Evolutionary conservation across 2,113 vertebrate genomes (phyloP), one percentile per base, ranked within the genome.

Genomic region (Salvelinus sp.): DNA sequence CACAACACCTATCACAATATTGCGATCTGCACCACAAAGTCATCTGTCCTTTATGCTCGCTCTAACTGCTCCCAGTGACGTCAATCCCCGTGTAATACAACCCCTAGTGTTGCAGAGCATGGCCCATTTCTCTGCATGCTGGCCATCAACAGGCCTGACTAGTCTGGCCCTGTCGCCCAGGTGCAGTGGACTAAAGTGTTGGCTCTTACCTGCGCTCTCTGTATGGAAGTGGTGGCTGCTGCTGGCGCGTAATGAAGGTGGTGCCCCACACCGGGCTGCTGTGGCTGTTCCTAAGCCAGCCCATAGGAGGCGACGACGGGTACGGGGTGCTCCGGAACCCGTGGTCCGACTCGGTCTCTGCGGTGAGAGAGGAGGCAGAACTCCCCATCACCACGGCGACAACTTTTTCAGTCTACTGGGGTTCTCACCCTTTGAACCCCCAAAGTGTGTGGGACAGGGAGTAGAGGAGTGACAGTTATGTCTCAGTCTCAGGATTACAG

Each of bases 291-390:
- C 96, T 93, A 84, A 95, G 96, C 96, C 96, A 99, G 85, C 95
- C 89, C 84, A 96, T 87, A 20, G 95, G 93, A 13, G 95, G 94
- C 58, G 95, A 89, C 22, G 94, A 91, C 0, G 96, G 86, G 85
- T 95, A 98, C 38, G 95, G 88, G 0, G 93, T 72, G 69, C 94
- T 88, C 77, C 88, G 75, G 90, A 97, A 97, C 86, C 96, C 96
- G 83, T 97, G 97, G 91, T 98, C 96, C 74, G 97, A 97, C 91
- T 97, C 96, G 0, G 96, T 96, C 92, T 99, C 96, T 12, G 96
- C 88, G 13, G 95, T 94, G 88, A 99, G 93, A 75, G 97, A 98
- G 38, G 97, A 98, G 83, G 97, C 96, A 28, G 97, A 99, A 91
- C 96, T 98, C 90, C 97, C 97, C 97, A 99, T 99, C 90, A 10